Conservation (phyloP, 2,113 vertebrate species). For the Heliornis fulica region DNA sequence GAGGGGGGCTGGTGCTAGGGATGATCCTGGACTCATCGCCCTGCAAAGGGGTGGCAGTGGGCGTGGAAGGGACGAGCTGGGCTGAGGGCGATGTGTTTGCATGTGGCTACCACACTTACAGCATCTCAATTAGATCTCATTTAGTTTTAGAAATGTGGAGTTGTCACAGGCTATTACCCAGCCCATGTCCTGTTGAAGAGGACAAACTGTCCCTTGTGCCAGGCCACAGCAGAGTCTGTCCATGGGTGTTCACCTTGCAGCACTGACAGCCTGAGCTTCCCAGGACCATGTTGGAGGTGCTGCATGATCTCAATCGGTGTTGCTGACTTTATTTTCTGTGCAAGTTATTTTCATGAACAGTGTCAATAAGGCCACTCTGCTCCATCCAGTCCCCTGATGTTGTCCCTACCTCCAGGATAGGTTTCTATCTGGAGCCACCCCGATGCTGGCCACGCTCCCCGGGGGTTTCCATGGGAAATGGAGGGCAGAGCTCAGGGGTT, state of each 20-base stretch:
- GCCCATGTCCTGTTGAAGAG: background rate
- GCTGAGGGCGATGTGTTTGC: rapidly evolving
- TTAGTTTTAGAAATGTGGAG: too few relatives aligned
- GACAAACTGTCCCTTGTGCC: background rate
- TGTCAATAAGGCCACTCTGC: background rate
- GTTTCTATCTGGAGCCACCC: background rate
- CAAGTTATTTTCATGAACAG: background rate
- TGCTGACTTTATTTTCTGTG: background rate
- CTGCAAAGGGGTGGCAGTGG: background rate
- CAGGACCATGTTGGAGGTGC: background rate
- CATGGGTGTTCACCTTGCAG: background rate
- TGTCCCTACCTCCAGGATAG: background rate
- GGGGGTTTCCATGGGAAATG: background rate
- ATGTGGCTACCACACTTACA: rapidly evolving
- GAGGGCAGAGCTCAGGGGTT: background rate
- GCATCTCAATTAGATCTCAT: background rate
- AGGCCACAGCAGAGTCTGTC: background rate
- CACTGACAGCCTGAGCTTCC: background rate
- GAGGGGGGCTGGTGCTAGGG: background rate
- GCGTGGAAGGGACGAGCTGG: background rate
- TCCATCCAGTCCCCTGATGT: background rate
- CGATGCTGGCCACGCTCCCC: rapidly evolving
- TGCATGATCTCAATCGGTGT: background rate
- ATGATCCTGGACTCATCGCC: too few relatives aligned
- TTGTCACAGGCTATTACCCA: background rate